phyloP scores from a whole-genome alignment of 2,113 vertebrate genomes.

The Gasterosteus nipponicus region DNA sequence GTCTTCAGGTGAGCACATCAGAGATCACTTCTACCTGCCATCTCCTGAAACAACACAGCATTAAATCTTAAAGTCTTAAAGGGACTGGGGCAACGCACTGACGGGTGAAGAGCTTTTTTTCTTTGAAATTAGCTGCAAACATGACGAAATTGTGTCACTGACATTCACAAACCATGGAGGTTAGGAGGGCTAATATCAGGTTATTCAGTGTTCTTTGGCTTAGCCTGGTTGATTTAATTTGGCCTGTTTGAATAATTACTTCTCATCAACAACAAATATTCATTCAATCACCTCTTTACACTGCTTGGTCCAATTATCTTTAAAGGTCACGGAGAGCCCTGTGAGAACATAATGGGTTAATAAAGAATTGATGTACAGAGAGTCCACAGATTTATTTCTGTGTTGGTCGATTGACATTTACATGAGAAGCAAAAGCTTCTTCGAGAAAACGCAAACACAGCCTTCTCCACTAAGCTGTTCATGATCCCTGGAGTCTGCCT shows the following conservation, averaged over 20 bases:
- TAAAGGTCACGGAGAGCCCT: constrained; percentile 11
- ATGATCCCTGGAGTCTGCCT: constrained; percentile 5
- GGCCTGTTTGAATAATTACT: not conserved
- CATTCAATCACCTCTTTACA: constrained; percentile 9
- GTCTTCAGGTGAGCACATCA: constrained; percentile 19
- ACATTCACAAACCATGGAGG: not conserved
- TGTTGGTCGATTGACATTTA: not conserved
- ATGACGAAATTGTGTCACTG: not conserved
- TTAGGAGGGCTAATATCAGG: too few relatives aligned
- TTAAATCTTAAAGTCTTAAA: constrained; percentile 16
- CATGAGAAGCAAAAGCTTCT: not conserved
- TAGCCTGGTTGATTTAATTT: not conserved
- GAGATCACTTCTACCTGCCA: constrained; percentile 11
- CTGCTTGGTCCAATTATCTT: not conserved
- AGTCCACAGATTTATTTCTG: not conserved
- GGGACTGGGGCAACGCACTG: not conserved
- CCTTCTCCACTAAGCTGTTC: constrained; percentile 28
- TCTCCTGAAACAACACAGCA: constrained; percentile 34
- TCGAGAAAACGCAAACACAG: constrained; percentile 7
- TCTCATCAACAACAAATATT: not conserved
- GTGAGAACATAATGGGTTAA: constrained; percentile 6
- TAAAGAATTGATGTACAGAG: not conserved
- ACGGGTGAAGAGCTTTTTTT: not conserved
- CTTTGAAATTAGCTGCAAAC: not conserved
- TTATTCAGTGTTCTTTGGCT: not conserved